A percentile compares a stretch with the other conserved stretches of the same genome.
Evolutionary conservation across 2,888 invertebrate species (phyloP).

Genomic region (Hypomecis punctinalis): DNA sequence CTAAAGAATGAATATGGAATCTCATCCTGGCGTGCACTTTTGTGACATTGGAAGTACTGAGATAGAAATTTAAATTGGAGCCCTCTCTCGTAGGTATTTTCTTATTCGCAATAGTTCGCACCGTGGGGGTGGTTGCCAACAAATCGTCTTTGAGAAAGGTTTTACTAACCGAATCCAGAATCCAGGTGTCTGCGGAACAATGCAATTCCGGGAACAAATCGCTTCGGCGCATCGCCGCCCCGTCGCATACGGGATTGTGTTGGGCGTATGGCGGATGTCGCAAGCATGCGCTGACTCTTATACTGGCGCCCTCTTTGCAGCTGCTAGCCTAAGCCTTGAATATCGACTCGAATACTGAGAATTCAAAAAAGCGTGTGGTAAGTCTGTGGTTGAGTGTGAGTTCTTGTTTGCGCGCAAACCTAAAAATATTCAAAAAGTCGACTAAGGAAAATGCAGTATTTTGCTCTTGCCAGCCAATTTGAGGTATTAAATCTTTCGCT

Average conservation of each 20-base stretch:
- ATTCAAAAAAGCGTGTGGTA: constrained; percentile 5
- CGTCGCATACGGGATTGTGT: constrained; percentile 26
- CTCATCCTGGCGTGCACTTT: constrained; percentile 2
- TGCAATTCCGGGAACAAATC: constrained; percentile 78
- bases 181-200: constrained; percentile 77
- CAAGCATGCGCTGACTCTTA: constrained; percentile 26
- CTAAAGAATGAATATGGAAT: constrained; percentile 2
- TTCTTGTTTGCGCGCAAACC: neutral
- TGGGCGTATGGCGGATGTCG: constrained; percentile 34
- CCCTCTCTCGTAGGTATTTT: constrained; percentile 11
- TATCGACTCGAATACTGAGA: constrained; percentile 19
- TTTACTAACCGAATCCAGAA: constrained; percentile 74
- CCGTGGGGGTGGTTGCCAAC: constrained; percentile 48
- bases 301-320: constrained; percentile 22
- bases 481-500: too few species aligned
- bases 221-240: constrained; percentile 51
- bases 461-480: too few species aligned
- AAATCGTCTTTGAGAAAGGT: constrained; percentile 63
- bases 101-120: constrained; percentile 32
- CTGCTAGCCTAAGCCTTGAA: constrained; percentile 36
- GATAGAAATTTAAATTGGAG: constrained; percentile 22
- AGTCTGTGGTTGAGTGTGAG: constrained; percentile 2
- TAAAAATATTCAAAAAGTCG: neutral
- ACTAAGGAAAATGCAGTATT: too few species aligned
- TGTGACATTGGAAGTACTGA: constrained; percentile 21